Evolutionary conservation across 2,113 vertebrate species (phyloP), one percentile per base, ranked within the genome.

Genomic region (Delphinapterus leucas): DNA sequence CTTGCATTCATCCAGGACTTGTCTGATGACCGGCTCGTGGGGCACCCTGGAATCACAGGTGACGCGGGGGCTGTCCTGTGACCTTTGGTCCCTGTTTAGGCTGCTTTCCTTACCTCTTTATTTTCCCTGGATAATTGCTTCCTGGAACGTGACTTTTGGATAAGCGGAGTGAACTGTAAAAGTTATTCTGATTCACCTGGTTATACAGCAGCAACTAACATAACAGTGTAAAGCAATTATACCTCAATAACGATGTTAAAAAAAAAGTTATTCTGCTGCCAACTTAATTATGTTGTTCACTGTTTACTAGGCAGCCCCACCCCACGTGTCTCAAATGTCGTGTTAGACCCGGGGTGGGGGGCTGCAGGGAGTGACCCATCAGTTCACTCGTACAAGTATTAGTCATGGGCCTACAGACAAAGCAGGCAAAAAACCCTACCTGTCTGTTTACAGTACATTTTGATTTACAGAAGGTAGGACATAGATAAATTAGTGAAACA

Each of bases 81-180:
- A 95, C 81, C 70, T 38, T 61, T 73, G 33, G 85, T 93, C 60
- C 38, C 31, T 26, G 12, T 1, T n/a, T 49, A 70, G 26, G 49
- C 25, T 87, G 63, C 17, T 95, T 53, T 53, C 53, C 53, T 53
- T 17, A 53, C 15, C 17, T 53, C 53, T 53, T 65, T 61, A 38
- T 71, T 71, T 79, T 76, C 41, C 71, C 92, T 76, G 81, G 4
- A 76, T 94, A 90, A 90, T 33, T 96, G 80, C 49, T 95, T 74
- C 36, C 44, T 61, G 74, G 88, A 95, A 89, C n/a, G n/a, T 53
- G 44, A 86, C 23, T 97, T 93, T n/a, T 83, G 14, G 58, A 33
- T 44, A 79, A 95, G 63, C 8, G 3, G 25, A 63, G 41, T 26
- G 67, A 89, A 77, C 61, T 92, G 13, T 53, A 49, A 33, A 53